phyloP scores from a whole-genome alignment of 2,797 vertebrate genomes.

The Sternotherus odoratus region DNA sequence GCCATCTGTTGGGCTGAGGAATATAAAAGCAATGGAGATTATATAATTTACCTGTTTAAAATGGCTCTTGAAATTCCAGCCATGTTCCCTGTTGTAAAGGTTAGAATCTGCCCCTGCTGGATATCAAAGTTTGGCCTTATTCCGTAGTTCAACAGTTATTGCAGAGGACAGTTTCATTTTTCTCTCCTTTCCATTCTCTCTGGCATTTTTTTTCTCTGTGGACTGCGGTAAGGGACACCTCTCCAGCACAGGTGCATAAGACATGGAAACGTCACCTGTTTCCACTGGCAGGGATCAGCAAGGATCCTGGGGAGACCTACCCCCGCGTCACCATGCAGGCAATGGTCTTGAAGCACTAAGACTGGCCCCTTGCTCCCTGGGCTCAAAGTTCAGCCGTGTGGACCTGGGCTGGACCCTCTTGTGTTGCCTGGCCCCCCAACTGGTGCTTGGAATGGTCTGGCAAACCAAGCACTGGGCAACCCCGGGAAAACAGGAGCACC shows the following conservation, averaged over 20 bases:
- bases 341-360: neutral
- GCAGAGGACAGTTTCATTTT: neutral
- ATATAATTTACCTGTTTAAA: constrained; percentile 18
- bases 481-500: neutral
- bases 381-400: neutral
- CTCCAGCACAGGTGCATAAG: neutral
- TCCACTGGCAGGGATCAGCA: neutral
- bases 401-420: neutral
- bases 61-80: constrained; percentile 3
- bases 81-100: constrained; percentile 9
- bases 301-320: neutral
- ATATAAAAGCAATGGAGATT: neutral
- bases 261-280: neutral
- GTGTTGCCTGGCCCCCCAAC: neutral
- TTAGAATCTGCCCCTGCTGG: constrained; percentile 25
- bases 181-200: neutral
- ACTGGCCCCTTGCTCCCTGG: neutral
- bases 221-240: neutral
- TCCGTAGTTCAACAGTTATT: constrained; percentile 17
- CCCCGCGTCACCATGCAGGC: neutral
- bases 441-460: neutral
- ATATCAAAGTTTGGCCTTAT: constrained; percentile 21
- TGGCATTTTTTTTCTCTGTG: neutral
- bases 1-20: neutral
- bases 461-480: neutral